These are phyloP conservation scores for Fissipunctia ypsillon DNA, from an alignment of 2,888 invertebrate genomes.

Conservation along the genomic window DNA sequence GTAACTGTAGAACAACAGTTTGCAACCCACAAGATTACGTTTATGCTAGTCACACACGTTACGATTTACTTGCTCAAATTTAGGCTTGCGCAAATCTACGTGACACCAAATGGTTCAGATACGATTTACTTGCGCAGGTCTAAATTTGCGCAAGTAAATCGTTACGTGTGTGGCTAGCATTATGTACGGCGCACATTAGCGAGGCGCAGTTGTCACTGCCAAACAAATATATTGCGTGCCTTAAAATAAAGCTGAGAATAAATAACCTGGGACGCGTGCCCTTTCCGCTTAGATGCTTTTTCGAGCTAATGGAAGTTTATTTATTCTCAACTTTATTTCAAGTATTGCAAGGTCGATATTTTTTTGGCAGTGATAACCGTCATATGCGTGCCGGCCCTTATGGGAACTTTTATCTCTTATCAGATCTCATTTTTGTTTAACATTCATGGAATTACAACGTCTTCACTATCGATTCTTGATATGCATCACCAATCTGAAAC, in stretches of 20 bases:
- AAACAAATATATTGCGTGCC: background rate
- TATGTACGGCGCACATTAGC: too few species aligned
- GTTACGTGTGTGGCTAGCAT: too few species aligned
- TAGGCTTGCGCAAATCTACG: too few species aligned
- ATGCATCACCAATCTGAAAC: constrained; percentile 73
- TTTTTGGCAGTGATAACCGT: background rate
- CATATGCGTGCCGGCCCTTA: too few species aligned
- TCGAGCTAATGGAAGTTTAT: background rate
- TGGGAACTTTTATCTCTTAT: background rate
- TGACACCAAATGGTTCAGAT: too few species aligned
- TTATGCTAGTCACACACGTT: too few species aligned
- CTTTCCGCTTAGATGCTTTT: background rate
- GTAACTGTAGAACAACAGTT: background rate
- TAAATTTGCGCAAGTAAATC: too few species aligned
- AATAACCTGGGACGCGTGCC: background rate
- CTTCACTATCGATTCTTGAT: constrained; percentile 56
- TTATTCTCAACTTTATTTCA: constrained; percentile 4
- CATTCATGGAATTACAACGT: background rate
- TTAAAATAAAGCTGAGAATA: constrained; percentile 4
- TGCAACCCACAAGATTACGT: background rate
- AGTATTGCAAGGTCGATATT: rapidly evolving
- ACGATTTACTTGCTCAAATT: too few species aligned
- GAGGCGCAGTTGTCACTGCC: background rate
- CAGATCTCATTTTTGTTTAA: background rate
- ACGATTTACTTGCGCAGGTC: too few species aligned